Evolutionary conservation across 2,113 vertebrate genomes (phyloP).

Genomic region (Podarcis muralis): DNA sequence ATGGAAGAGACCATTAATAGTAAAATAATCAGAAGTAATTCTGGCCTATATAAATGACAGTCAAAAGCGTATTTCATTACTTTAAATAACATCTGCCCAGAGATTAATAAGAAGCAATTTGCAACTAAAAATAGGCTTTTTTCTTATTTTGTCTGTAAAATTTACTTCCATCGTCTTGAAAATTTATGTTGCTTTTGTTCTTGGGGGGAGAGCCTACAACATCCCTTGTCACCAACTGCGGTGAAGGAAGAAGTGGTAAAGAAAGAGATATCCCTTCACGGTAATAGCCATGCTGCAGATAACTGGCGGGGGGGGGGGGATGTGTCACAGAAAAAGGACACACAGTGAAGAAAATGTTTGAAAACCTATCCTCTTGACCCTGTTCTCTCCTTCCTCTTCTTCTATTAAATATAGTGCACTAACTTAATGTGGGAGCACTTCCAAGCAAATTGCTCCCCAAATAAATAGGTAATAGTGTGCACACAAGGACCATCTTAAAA

Average conservation of each 20-base stretch:
- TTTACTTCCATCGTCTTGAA: not conserved
- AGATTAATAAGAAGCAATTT: not conserved
- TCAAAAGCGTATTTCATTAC: not conserved
- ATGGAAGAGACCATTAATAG: conserved; percentile 56
- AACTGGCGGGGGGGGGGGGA: not conserved
- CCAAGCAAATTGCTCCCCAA: not conserved
- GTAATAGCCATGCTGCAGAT: conserved; percentile 12
- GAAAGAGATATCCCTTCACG: conserved; percentile 1
- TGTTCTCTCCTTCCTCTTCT: not conserved
- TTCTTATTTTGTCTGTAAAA: not conserved
- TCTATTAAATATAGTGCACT: not conserved
- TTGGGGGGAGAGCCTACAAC: conserved; percentile 11
- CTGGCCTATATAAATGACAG: not conserved
- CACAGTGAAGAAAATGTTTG: not conserved
- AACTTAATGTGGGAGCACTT: not conserved
- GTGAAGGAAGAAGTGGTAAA: conserved; percentile 28
- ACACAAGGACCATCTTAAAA: not conserved
- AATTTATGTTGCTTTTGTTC: not conserved
- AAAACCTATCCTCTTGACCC: not conserved
- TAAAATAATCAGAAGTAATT: conserved; percentile 46
- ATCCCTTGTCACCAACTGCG: conserved; percentile 25
- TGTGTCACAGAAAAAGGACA: not conserved
- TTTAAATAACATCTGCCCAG: conserved; percentile 1
- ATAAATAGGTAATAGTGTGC: not conserved
- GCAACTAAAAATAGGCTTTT: not conserved